Evolutionary conservation across 2,888 invertebrate species (phyloP).

Genomic region (Chironomus riparius): DNA sequence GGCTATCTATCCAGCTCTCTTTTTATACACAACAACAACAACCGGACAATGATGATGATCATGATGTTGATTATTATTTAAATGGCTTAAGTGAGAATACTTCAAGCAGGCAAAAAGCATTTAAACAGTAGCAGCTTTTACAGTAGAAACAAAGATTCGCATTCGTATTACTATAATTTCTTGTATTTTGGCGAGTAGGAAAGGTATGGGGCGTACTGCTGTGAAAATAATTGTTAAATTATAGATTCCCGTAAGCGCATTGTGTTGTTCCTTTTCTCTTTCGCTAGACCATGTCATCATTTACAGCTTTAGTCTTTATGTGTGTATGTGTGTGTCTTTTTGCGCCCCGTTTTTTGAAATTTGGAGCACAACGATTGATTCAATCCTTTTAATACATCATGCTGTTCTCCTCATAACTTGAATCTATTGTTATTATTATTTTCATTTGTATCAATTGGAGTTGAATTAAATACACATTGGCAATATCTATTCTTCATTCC

Average conservation of each 20-base stretch:
- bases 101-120: neutral
- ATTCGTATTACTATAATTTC: neutral
- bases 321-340: neutral
- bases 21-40: neutral
- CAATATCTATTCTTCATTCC: neutral
- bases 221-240: slow-evolving; percentile 26
- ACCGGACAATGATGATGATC: neutral
- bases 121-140: slow-evolving; percentile 15
- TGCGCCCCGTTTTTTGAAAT: neutral
- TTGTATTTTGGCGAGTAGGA: neutral
- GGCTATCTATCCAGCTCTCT: neutral
- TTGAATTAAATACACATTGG: slow-evolving; percentile 20
- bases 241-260: slow-evolving; percentile 13
- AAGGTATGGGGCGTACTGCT: slow-evolving; percentile 6
- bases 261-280: neutral
- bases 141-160: neutral
- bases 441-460: slow-evolving; percentile 4
- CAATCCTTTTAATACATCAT: neutral
- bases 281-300: neutral
- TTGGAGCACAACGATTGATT: neutral
- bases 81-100: neutral
- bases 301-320: no score
- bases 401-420: neutral
- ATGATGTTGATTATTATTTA: slow-evolving; percentile 10
- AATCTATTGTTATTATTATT: neutral